These are phyloP conservation scores for Hylomyscus alleni DNA, from an alignment of 2,797 vertebrate species.

Conservation along the genomic window DNA sequence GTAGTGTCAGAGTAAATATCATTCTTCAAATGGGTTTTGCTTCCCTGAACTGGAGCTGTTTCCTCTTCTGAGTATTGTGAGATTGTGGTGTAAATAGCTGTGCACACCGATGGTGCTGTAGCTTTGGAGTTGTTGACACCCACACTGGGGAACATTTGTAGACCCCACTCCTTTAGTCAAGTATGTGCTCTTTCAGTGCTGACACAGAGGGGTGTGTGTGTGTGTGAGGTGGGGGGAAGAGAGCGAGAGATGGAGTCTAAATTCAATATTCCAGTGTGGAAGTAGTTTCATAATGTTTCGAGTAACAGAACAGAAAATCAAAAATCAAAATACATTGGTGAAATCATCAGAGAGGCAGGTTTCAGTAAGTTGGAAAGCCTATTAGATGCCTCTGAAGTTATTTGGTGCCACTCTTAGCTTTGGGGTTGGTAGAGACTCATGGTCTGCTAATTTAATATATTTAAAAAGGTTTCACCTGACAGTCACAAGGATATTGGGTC, in stretches of 20 bases:
- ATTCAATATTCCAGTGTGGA: not conserved
- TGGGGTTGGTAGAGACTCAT: not conserved
- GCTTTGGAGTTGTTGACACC: not conserved
- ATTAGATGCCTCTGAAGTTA: not conserved
- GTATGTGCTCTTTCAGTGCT: not conserved
- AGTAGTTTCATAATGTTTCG: not conserved
- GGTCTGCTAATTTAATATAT: not conserved
- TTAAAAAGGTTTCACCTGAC: not conserved
- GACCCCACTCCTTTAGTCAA: conserved; percentile 12
- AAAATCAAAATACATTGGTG: not conserved
- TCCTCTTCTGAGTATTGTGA: not conserved
- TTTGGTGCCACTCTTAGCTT: not conserved
- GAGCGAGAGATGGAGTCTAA: too few species aligned
- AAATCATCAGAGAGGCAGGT: not conserved
- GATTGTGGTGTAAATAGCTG: not conserved
- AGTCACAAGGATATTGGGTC: not conserved
- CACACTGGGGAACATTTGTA: not conserved
- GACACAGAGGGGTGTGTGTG: not conserved
- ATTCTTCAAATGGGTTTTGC: not conserved
- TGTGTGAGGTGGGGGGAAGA: too few species aligned
- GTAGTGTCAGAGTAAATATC: not conserved
- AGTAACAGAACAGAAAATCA: not conserved
- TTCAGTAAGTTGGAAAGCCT: not conserved
- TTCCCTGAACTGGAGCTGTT: not conserved
- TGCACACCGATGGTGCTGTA: too few species aligned